A percentile compares a stretch with the other conserved stretches of the same genome.
Conservation (phyloP, 92 coral and sea anemone species). For the Pocillopora meandrina region DNA sequence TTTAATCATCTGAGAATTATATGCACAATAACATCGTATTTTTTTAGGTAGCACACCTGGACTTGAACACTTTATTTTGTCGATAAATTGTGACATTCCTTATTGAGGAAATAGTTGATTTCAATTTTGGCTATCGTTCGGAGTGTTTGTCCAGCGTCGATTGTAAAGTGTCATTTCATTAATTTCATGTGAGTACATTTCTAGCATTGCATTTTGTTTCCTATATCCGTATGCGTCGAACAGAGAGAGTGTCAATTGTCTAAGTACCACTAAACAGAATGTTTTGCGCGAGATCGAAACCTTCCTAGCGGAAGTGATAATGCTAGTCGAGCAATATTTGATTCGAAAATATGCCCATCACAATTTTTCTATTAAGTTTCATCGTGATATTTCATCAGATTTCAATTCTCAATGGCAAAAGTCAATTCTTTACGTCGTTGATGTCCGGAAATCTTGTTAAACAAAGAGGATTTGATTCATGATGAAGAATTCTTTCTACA, state of each 20-base stretch:
- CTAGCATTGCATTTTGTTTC: not conserved
- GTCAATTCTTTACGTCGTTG: not conserved
- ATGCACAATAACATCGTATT: not conserved
- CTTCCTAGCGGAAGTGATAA: slow-evolving; percentile 33
- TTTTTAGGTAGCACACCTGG: not conserved
- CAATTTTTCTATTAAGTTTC: not conserved
- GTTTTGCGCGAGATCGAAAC: slow-evolving; percentile 29
- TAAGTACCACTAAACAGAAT: slow-evolving; percentile 23
- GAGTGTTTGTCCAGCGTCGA: slow-evolving; percentile 16
- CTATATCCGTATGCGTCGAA: not conserved
- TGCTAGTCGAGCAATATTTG: not conserved
- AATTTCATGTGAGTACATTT: not conserved
- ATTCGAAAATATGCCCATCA: not conserved
- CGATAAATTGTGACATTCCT: not conserved
- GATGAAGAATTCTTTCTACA: not conserved
- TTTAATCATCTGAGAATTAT: not conserved
- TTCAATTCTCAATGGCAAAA: not conserved
- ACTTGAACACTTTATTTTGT: not conserved
- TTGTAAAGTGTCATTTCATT: not conserved
- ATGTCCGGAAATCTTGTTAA: not conserved
- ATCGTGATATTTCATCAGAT: not conserved
- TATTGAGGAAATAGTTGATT: slow-evolving; percentile 24
- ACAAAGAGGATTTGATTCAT: not conserved
- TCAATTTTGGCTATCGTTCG: not conserved
- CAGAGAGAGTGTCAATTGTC: slow-evolving; percentile 6